phyloP scores from a whole-genome alignment of 2,797 vertebrate species.

The Cyclura pinguis region DNA sequence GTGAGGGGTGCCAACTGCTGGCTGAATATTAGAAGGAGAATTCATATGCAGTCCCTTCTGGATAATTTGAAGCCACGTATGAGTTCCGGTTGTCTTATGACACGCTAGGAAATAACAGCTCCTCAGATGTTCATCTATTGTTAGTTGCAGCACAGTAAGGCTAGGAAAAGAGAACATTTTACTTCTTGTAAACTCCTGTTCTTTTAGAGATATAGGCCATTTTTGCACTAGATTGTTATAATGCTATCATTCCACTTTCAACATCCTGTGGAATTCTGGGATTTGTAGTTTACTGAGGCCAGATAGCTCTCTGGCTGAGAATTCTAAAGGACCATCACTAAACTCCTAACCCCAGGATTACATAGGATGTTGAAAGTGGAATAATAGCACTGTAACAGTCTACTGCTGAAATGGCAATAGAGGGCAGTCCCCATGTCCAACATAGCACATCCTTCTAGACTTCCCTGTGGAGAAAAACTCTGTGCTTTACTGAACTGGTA shows the following conservation, averaged over 20 bases:
- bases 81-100: slow-evolving; percentile 34
- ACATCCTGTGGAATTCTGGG: no score
- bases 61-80: slow-evolving; percentile 35
- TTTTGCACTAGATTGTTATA: no score
- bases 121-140: slow-evolving; percentile 48
- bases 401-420: no score
- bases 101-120: slow-evolving; percentile 33
- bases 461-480: not conserved
- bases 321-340: no score
- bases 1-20: slow-evolving; percentile 14
- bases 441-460: not conserved
- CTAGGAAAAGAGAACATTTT: not conserved
- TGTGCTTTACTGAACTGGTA: not conserved
- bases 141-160: slow-evolving; percentile 51
- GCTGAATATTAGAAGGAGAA: slow-evolving; percentile 12
- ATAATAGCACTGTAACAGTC: no score
- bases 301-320: no score
- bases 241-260: no score
- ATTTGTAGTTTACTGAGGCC: no score
- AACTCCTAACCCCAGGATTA: no score
- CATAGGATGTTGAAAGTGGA: no score
- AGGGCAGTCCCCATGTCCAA: not conserved
- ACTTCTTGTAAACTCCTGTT: not conserved
- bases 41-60: slow-evolving; percentile 35
- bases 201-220: not conserved